Conservation (phyloP, 2,113 vertebrate genomes). For the Zingel zingel region DNA sequence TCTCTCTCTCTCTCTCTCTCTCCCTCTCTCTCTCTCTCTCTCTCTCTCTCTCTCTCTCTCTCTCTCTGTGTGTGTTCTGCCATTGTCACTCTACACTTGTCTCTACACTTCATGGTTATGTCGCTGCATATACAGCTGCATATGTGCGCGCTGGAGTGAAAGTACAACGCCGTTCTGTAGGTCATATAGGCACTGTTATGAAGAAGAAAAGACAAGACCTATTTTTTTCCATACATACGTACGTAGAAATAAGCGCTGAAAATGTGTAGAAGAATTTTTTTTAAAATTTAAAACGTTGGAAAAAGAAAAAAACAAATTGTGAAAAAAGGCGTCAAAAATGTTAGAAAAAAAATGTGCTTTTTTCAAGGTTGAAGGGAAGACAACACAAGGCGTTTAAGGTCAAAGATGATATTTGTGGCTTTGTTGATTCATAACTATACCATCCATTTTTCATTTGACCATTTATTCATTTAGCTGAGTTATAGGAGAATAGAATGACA, state of each 20-base stretch:
- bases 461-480: neutral
- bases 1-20: neutral
- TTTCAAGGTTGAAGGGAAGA: too few species aligned
- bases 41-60: neutral
- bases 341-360: too few species aligned
- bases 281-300: too few species aligned
- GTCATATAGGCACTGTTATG: neutral
- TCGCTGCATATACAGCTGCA: neutral
- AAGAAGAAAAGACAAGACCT: neutral
- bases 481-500: neutral
- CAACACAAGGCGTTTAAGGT: too few species aligned
- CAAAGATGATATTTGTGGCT: neutral
- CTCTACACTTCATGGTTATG: neutral
- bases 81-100: slow-evolving; percentile 14
- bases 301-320: too few species aligned
- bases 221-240: too few species aligned
- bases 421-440: neutral
- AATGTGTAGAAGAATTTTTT: too few species aligned
- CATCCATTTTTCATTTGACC: neutral
- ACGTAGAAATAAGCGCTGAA: too few species aligned
- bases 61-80: neutral
- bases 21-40: too few species aligned
- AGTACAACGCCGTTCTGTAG: neutral
- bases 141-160: neutral
- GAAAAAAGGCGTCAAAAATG: too few species aligned